phyloP scores from a whole-genome alignment of 2,888 invertebrate genomes.

The Julus scandinavius region DNA sequence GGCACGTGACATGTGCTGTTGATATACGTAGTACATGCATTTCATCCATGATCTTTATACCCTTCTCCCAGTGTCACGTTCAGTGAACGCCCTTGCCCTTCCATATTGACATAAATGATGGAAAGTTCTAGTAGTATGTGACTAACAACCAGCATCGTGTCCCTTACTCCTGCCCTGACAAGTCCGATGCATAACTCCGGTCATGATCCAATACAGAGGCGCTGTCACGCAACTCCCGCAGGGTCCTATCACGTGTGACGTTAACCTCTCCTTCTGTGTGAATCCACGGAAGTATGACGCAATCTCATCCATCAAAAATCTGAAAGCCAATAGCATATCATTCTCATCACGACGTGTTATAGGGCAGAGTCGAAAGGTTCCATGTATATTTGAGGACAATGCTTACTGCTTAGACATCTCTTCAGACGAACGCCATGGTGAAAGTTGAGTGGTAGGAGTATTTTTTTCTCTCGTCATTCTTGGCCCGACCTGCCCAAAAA shows the following conservation, averaged over 20 bases:
- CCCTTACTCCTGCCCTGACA: neutral
- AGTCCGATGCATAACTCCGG: neutral
- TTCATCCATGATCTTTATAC: too few relatives aligned
- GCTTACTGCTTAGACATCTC: neutral
- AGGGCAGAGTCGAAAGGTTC: neutral
- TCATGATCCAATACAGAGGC: neutral
- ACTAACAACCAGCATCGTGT: too few relatives aligned
- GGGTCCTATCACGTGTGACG: neutral
- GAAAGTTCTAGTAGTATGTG: too few relatives aligned
- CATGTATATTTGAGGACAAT: neutral
- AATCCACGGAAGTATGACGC: neutral
- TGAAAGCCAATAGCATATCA: neutral
- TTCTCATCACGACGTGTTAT: neutral
- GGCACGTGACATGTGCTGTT: too few relatives aligned
- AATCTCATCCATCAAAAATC: neutral
- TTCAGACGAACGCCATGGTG: neutral
- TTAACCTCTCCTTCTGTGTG: neutral
- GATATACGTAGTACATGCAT: too few relatives aligned
- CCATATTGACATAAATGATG: too few relatives aligned
- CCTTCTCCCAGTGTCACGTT: too few relatives aligned
- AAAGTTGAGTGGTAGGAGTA: neutral
- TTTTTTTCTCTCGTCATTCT: neutral
- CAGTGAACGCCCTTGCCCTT: too few relatives aligned
- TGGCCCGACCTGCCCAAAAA: neutral
- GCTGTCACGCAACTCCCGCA: constrained; percentile 16